Conservation (phyloP, 1,140 invertebrate species). For the Cephus cinctus region DNA sequence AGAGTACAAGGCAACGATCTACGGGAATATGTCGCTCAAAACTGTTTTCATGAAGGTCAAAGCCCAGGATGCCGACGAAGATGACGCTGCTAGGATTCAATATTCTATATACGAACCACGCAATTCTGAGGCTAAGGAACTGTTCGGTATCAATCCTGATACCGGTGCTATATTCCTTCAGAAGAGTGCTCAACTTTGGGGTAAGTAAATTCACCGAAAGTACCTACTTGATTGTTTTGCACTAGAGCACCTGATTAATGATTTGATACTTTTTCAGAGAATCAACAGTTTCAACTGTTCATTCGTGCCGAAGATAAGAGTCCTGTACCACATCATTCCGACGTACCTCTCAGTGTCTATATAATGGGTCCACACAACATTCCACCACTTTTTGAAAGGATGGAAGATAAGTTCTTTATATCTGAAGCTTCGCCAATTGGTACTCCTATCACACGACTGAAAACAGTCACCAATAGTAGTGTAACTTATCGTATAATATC, state of each 20-base stretch:
- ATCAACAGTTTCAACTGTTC: slow-evolving; percentile 85
- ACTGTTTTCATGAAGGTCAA: slow-evolving; percentile 70
- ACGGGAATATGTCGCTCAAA: slow-evolving; percentile 62
- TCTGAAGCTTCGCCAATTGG: slow-evolving; percentile 73
- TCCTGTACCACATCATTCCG: slow-evolving; percentile 66
- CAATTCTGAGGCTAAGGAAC: slow-evolving; percentile 58
- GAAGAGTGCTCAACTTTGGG: slow-evolving; percentile 60
- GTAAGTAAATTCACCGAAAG: slow-evolving; percentile 40
- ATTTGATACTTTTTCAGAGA: slow-evolving; percentile 60
- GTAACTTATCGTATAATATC: slow-evolving; percentile 70
- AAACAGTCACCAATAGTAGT: slow-evolving; percentile 61
- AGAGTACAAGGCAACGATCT: slow-evolving; percentile 77
- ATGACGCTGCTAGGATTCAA: slow-evolving; percentile 65
- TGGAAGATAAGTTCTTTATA: slow-evolving; percentile 74
- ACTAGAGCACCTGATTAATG: neutral
- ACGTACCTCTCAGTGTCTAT: slow-evolving; percentile 77
- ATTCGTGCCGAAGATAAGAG: slow-evolving; percentile 82
- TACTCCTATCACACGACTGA: slow-evolving; percentile 64
- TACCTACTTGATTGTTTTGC: slow-evolving; percentile 1
- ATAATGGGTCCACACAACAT: slow-evolving; percentile 69
- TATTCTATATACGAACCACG: slow-evolving; percentile 74
- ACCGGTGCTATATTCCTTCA: slow-evolving; percentile 69
- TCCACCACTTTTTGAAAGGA: slow-evolving; percentile 72
- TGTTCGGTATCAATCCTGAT: slow-evolving; percentile 67
- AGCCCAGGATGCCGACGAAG: slow-evolving; percentile 71